Percentiles rank a stretch among this genome's conserved stretches.
Evolutionary conservation across 2,113 vertebrate species (phyloP).

Genomic region (Pimephales promelas): DNA sequence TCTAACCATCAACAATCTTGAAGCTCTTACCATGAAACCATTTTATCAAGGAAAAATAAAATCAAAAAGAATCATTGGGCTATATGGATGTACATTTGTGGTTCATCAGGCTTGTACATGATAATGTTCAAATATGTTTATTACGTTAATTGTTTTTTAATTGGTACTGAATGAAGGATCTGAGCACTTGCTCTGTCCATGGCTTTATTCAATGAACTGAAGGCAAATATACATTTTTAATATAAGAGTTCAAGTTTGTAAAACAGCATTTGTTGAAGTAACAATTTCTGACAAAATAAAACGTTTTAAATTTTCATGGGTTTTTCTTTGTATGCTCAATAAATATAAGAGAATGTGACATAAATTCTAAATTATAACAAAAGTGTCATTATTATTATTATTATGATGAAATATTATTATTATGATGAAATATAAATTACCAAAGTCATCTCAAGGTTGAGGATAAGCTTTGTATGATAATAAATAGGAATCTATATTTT

Average conservation of each 20-base stretch:
- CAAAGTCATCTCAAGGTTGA: neutral
- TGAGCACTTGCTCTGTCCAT: slow-evolving; percentile 6
- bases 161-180: slow-evolving; percentile 23
- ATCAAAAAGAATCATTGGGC: neutral
- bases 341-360: neutral
- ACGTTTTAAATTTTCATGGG: neutral
- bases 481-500: neutral
- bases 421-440: neutral
- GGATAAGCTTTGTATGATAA: neutral
- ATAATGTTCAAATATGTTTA: neutral
- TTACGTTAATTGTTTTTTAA: neutral
- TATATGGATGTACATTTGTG: neutral
- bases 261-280: slow-evolving; percentile 19
- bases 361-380: neutral
- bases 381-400: neutral
- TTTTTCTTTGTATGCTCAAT: neutral
- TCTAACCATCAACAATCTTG: neutral
- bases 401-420: neutral
- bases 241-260: slow-evolving; percentile 35
- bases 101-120: slow-evolving; percentile 4
- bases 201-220: neutral
- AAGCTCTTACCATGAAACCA: neutral
- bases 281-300: neutral
- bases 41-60: neutral
- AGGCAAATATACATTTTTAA: slow-evolving; percentile 15